Percentiles rank a stretch among this genome's conserved stretches.
These are phyloP conservation scores for Rallus crepitans DNA, from an alignment of 2,797 vertebrate species.

Conservation along the genomic window DNA sequence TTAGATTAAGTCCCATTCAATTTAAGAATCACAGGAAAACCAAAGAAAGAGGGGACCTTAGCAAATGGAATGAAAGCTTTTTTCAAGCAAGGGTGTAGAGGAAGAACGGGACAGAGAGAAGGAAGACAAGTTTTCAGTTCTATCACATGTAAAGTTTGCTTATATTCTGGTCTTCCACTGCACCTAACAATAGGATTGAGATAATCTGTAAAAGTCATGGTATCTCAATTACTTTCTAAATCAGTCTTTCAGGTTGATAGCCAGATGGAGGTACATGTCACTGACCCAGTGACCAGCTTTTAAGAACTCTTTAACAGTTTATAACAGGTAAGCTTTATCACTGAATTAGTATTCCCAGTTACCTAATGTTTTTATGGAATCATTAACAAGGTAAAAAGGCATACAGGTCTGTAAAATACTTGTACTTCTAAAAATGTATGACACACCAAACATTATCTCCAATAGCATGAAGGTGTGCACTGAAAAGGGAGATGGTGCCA, in stretches of 20 bases:
- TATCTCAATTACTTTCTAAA: background rate
- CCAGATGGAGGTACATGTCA: background rate
- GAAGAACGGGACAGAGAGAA: background rate
- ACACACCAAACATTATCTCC: background rate
- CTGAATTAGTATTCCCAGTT: background rate
- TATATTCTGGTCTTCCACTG: background rate
- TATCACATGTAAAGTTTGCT: background rate
- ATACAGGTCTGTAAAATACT: background rate
- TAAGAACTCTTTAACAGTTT: background rate
- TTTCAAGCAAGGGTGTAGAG: background rate
- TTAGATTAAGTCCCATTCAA: constrained; percentile 30
- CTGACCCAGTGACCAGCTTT: background rate
- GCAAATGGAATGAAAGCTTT: background rate
- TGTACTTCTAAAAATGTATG: background rate
- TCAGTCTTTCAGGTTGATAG: background rate
- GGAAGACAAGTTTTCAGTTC: background rate
- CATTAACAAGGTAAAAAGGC: background rate
- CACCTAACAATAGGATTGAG: background rate
- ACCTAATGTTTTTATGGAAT: background rate
- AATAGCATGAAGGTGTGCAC: background rate
- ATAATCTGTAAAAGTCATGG: no score
- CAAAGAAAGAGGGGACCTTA: background rate
- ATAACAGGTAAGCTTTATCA: background rate
- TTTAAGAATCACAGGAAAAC: background rate
- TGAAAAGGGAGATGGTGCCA: background rate